Evolutionary conservation across 2,113 vertebrate species (phyloP), one percentile per base, ranked within the genome.

Genomic region (Mionectes macconnelli): DNA sequence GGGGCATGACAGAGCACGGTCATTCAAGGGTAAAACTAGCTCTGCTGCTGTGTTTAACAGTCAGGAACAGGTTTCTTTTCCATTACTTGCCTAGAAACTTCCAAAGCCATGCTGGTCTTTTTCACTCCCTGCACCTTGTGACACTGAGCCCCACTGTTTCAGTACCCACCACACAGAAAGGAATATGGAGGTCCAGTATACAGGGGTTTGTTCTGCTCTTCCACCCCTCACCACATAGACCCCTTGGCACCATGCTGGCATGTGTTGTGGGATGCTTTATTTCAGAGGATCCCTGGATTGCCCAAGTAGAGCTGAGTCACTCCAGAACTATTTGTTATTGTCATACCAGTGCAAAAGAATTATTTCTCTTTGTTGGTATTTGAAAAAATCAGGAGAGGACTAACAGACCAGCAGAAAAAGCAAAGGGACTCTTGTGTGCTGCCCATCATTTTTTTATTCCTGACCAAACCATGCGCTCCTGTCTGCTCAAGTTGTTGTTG

Each of bases 1-100:
- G 0, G 22, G 37, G 2, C 12, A 2, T 4, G 27, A 14, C 30
- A 30, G 42, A 56, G 30, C 53, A 27, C 0, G 4, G 20, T 11
- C 30, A 42, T 5, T 39, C n/a, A 16, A 23, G 68, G 74, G n/a
- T 37, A 78, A 84, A 73, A 6, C 11, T 27, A 37, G 5, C 20
- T 6, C 55, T 0, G 0, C n/a, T 57, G 44, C 42, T 52, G 2
- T 2, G 1, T 50, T 4, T 23, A 9, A 45, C 4, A 12, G 19
- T 18, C 52, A 27, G 7, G 4, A 7, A 10, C 37, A 31, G 42
- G 28, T 14, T 8, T 75, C 24, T 68, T 59, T 33, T 8, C 37
- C 14, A 4, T 53, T 8, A 22, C 28, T 45, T 49, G 16, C n/a
- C 17, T 3, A 31, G 80, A 11, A 33, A 44, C 16, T 33, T 35